These are phyloP conservation scores for Prostheceraeus crozeri DNA, from an alignment of 2,888 invertebrate genomes.

Conservation along the genomic window DNA sequence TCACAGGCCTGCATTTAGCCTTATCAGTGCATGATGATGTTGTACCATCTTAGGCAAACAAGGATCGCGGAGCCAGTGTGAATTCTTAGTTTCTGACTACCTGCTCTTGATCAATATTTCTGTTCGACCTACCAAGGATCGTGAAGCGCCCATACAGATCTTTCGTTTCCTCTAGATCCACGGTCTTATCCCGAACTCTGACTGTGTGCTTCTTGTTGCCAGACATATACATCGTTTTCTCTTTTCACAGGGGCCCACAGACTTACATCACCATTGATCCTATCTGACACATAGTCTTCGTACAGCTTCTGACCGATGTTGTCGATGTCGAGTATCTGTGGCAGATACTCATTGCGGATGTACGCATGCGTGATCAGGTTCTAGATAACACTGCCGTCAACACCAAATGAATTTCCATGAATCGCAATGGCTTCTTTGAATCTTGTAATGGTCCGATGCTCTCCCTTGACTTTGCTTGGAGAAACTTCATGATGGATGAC, in stretches of 20 bases:
- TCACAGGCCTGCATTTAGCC: constrained; percentile 32
- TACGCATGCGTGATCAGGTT: too few species aligned
- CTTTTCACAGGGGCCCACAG: constrained; percentile 39
- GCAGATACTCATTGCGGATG: constrained; percentile 39
- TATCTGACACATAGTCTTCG: constrained; percentile 40
- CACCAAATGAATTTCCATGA: too few species aligned
- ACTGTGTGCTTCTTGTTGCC: constrained; percentile 35
- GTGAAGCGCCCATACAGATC: constrained; percentile 35
- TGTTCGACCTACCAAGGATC: constrained; percentile 35
- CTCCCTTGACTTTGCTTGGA: too few species aligned
- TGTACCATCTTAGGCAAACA: constrained; percentile 32
- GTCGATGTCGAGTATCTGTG: constrained; percentile 39
- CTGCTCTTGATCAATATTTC: constrained; percentile 33
- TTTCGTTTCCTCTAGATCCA: constrained; percentile 39
- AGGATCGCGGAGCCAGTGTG: constrained; percentile 33
- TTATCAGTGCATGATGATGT: constrained; percentile 25
- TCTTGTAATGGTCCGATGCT: too few species aligned
- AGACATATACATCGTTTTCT: constrained; percentile 38
- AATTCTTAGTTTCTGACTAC: constrained; percentile 24
- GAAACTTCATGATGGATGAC: too few species aligned
- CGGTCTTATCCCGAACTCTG: constrained; percentile 37
- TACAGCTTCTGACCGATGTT: constrained; percentile 40
- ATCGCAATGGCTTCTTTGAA: too few species aligned
- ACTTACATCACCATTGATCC: constrained; percentile 40
- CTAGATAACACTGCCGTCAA: too few species aligned